Conservation (phyloP, 2,797 vertebrate species). For the Sphenodon punctatus region DNA sequence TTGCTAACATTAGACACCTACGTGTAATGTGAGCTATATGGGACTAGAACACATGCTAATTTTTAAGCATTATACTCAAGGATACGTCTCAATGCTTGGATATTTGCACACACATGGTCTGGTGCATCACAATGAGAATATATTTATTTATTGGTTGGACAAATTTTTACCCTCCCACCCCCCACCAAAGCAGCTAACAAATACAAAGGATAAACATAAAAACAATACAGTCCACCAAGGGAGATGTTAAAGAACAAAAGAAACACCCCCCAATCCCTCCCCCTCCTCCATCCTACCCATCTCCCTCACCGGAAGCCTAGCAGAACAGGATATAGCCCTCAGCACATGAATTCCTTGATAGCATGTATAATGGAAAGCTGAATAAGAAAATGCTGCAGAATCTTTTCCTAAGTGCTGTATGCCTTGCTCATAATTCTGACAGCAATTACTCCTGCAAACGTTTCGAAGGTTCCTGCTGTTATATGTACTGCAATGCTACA, state of each 20-base stretch:
- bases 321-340: neutral
- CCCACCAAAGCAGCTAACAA: too few relatives aligned
- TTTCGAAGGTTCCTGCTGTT: neutral
- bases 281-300: too few relatives aligned
- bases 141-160: too few relatives aligned
- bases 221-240: too few relatives aligned
- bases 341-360: neutral
- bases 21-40: neutral
- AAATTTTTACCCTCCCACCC: too few relatives aligned
- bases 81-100: neutral
- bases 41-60: neutral
- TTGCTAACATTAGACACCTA: neutral
- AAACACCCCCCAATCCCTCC: too few relatives aligned
- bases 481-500: too few relatives aligned
- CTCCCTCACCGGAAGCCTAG: too few relatives aligned
- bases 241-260: too few relatives aligned
- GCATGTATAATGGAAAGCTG: neutral
- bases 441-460: neutral
- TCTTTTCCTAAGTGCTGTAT: neutral
- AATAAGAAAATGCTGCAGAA: neutral
- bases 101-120: neutral
- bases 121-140: too few relatives aligned
- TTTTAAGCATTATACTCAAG: neutral
- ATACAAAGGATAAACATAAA: too few relatives aligned
- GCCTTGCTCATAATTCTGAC: neutral